phyloP scores from a whole-genome alignment of 2,113 vertebrate species.

The Gymnogyps californianus region DNA sequence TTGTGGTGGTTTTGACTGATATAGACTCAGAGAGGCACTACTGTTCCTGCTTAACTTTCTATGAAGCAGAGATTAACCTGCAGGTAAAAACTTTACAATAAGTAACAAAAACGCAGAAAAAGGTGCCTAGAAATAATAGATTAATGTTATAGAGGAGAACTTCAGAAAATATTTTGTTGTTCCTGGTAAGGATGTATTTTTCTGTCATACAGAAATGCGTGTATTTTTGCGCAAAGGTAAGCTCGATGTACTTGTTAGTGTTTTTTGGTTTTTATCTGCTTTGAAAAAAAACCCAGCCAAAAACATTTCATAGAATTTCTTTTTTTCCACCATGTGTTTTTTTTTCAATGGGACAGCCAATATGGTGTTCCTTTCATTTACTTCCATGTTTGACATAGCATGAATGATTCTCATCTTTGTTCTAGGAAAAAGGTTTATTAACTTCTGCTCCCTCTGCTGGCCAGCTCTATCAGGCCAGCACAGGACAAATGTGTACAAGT shows the following conservation, averaged over 20 bases:
- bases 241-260: neutral
- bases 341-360: neutral
- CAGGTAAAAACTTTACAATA: slow-evolving; percentile 78
- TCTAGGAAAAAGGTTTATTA: neutral
- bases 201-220: neutral
- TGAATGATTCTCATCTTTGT: neutral
- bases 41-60: slow-evolving; percentile 96
- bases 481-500: neutral
- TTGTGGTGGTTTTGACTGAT: slow-evolving; percentile 95
- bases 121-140: neutral
- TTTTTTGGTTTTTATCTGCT: neutral
- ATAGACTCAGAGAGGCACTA: slow-evolving; percentile 97
- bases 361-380: neutral
- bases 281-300: neutral
- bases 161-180: neutral
- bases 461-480: neutral
- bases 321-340: neutral
- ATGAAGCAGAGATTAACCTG: slow-evolving; percentile 94
- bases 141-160: neutral
- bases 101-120: neutral
- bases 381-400: neutral
- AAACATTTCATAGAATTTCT: neutral
- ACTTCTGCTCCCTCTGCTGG: slow-evolving; percentile 63
- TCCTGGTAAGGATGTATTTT: neutral
- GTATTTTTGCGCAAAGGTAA: neutral